Conservation (phyloP, 2,888 invertebrate species). For the Tortrix viridana region DNA sequence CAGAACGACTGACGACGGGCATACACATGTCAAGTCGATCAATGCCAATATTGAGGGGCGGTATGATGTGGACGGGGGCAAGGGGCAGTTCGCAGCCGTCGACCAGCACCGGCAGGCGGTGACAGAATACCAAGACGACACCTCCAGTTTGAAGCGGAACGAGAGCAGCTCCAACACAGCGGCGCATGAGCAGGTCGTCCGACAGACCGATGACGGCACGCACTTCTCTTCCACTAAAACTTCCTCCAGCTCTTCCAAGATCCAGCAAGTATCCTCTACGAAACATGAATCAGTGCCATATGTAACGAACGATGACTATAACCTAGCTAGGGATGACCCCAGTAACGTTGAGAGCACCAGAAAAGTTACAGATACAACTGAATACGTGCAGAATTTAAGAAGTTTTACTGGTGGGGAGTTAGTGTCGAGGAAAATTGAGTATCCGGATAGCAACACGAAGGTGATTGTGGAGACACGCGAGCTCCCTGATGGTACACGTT, state of each 20-base stretch:
- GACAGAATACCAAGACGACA: slow-evolving; percentile 74
- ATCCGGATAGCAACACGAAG: slow-evolving; percentile 87
- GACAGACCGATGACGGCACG: slow-evolving; percentile 71
- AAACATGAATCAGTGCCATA: slow-evolving; percentile 70
- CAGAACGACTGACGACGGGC: slow-evolving; percentile 86
- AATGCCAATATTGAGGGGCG: slow-evolving; percentile 87
- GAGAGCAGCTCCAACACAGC: slow-evolving; percentile 67
- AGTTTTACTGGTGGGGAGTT: slow-evolving; percentile 72
- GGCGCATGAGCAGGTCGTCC: slow-evolving; percentile 68
- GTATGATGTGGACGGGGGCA: slow-evolving; percentile 86
- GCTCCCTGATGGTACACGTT: slow-evolving; percentile 86
- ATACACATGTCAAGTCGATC: slow-evolving; percentile 84
- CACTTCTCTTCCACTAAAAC: slow-evolving; percentile 67
- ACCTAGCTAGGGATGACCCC: slow-evolving; percentile 51
- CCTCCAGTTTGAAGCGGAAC: slow-evolving; percentile 69
- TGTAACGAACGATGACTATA: slow-evolving; percentile 58
- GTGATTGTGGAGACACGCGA: slow-evolving; percentile 87
- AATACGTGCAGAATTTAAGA: slow-evolving; percentile 55
- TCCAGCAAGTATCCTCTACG: slow-evolving; percentile 65
- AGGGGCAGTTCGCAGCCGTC: slow-evolving; percentile 86
- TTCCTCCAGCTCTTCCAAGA: slow-evolving; percentile 66
- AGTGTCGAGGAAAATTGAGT: slow-evolving; percentile 83
- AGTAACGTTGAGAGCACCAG: slow-evolving; percentile 56
- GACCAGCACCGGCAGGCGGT: slow-evolving; percentile 84
- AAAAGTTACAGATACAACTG: slow-evolving; percentile 51